Evolutionary conservation across 2,888 invertebrate genomes (phyloP).

Genomic region (Notodonta ziczac): DNA sequence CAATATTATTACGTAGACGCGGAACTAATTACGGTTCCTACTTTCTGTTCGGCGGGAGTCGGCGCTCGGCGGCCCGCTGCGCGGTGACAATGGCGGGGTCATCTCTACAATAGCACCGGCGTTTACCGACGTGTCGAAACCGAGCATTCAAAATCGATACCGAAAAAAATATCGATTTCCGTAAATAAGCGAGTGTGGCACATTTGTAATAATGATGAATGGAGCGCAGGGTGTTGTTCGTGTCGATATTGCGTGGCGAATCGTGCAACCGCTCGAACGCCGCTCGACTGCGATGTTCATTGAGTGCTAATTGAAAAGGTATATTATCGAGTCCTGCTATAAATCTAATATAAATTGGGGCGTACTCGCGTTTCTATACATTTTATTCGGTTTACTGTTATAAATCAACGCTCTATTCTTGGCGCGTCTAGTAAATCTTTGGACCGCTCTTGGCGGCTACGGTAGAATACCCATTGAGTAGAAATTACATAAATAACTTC

Average conservation of each 20-base stretch:
- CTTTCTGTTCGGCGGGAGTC: conserved; percentile 54
- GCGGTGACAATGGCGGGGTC: conserved; percentile 71
- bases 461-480: conserved; percentile 4
- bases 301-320: conserved; percentile 80
- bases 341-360: conserved; percentile 77
- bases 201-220: conserved; percentile 85
- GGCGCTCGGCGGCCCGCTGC: conserved; percentile 64
- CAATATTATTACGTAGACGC: conserved; percentile 69
- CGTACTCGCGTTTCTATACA: conserved; percentile 55
- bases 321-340: conserved; percentile 75
- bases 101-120: conserved; percentile 76
- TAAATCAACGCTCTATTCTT: conserved; percentile 59
- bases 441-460: conserved; percentile 13
- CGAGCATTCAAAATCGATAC: conserved; percentile 76
- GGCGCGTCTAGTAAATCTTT: conserved; percentile 34
- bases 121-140: conserved; percentile 80
- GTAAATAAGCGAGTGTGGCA: conserved; percentile 84
- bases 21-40: conserved; percentile 75
- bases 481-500: conserved; percentile 5
- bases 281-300: conserved; percentile 64
- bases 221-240: conserved; percentile 72
- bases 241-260: conserved; percentile 79
- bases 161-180: conserved; percentile 85
- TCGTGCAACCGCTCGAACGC: conserved; percentile 70
- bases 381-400: conserved; percentile 48